Evolutionary conservation across 2,797 vertebrate genomes (phyloP), one percentile per base, ranked within the genome.

Genomic region (Acridotheres tristis): DNA sequence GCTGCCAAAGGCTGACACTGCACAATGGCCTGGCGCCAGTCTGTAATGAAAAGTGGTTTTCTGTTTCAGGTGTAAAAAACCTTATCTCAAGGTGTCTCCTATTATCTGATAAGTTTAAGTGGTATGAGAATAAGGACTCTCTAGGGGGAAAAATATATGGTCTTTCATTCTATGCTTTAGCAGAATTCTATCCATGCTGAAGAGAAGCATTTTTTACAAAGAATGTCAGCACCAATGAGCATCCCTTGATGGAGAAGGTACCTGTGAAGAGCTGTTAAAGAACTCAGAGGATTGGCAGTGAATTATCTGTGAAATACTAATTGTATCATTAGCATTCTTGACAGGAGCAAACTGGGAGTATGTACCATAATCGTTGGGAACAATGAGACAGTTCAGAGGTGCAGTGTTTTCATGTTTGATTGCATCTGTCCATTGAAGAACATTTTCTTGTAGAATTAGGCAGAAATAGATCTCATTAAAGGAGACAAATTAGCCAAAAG

Each of bases 401-500:
- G 80, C 0, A 0, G 0, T 2, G 29, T 79, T 90, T 54, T 75
- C 58, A 7, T 88, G 85, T 94, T 82, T 90, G 95, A 95, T 88
- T 82, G 88, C 66, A 81, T 91, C 85, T 96, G 93, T 79, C 80
- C 68, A 42, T 20, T 4, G 34, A 90, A 94, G 90, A 96, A 83
- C n/a, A 4, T 62, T 94, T 96, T 93, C 53, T 11, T 72, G 61
- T 81, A 71, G 77, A 90, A 87, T 92, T 91, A 71, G 43, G 30
- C 92, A 86, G 81, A 93, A 90, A 95, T 72, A 82, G 73, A 77
- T 95, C 72, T 85, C 67, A 32, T 92, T 89, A 93, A 90, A 89
- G 6, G 29, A 92, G 69, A 82, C 40, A 72, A 79, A 86, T 91
- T 90, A 89, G 50, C 73, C 93, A 68, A 94, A 91, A 63, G 38